Evolutionary conservation across 1,140 invertebrate genomes (phyloP).

Genomic region (Cheumatopsyche charites): DNA sequence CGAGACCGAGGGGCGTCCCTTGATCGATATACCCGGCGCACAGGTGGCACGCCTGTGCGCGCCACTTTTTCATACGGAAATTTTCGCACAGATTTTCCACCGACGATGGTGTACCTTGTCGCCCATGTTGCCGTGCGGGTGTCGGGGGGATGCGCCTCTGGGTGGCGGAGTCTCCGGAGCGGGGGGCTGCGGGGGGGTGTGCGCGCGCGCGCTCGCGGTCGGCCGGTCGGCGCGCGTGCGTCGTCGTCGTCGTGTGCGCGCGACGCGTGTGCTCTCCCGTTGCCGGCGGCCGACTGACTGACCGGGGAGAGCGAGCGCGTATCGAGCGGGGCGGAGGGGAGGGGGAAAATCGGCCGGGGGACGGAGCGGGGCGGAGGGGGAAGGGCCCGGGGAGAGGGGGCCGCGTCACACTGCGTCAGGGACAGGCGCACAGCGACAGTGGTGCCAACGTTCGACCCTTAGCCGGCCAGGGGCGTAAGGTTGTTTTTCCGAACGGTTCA

Average conservation of each 20-base stretch:
- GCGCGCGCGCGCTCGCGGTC: not conserved
- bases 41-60: too few relatives aligned
- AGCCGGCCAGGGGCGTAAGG: not conserved
- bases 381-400: conserved; percentile 54
- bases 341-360: too few relatives aligned
- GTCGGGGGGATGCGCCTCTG: not conserved
- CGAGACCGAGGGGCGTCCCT: too few relatives aligned
- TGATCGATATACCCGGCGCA: too few relatives aligned
- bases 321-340: conserved; percentile 59
- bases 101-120: conserved; percentile 32
- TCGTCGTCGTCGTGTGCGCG: not conserved
- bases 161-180: not conserved
- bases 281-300: conserved; percentile 12
- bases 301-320: not conserved
- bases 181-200: not conserved
- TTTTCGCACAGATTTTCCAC: too few relatives aligned
- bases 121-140: conserved; percentile 18
- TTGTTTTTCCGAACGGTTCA: too few relatives aligned
- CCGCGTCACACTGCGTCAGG: conserved; percentile 64
- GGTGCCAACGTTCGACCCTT: conserved; percentile 49
- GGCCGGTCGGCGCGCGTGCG: not conserved
- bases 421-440: conserved; percentile 52
- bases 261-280: not conserved
- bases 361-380: conserved; percentile 57
- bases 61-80: too few relatives aligned